Evolutionary conservation across 1,140 invertebrate species (phyloP), one percentile per base, ranked within the genome.

Genomic region (Brachionus rubens): DNA sequence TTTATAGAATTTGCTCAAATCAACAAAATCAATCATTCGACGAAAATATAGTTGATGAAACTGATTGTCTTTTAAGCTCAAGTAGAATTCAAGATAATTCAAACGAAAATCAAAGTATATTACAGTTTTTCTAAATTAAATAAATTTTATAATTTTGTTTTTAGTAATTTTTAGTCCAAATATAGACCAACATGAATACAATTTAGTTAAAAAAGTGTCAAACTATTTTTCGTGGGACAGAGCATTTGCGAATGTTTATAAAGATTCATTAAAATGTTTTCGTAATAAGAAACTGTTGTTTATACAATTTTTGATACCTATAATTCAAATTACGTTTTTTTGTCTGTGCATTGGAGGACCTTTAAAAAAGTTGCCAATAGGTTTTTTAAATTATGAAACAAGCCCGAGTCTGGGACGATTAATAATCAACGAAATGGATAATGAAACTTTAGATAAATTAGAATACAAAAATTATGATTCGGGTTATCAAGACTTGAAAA

Each of bases 251-350:
- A 72, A 48, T 46, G 5, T 72, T 30, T 72, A 50, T 54, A 72
- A 72, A 41, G 68, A 72, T 54, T 28, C 43, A n/a, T 14, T 72
- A 10, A 72, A 72, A 50, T 72, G 68, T 52, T 30, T 72, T 10
- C 21, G 68, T 14, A 72, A 72, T 24, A 72, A 50, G 40, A 72
- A 72, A 30, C 78, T 86, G 68, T 77, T 86, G 12, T 48, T 85
- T 54, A 96, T 96, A 84, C 92, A 96, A 80, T 93, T 96, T 80
- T 89, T 91, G 10, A 84, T 97, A 79, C 94, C 94, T 33, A 91
- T 93, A 1, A 90, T 93, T 85, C 93, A 97, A 87, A 92, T 93
- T 14, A 91, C 95, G 52, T 88, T 96, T 4, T 97, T 98, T 87
- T 97, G 94, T 83, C 82, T 95, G 78, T 92, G 93, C 24, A 94